Evolutionary conservation across 2,888 invertebrate genomes (phyloP), one percentile per base, ranked within the genome.

Genomic region (Hirtodrosophila confusa): DNA sequence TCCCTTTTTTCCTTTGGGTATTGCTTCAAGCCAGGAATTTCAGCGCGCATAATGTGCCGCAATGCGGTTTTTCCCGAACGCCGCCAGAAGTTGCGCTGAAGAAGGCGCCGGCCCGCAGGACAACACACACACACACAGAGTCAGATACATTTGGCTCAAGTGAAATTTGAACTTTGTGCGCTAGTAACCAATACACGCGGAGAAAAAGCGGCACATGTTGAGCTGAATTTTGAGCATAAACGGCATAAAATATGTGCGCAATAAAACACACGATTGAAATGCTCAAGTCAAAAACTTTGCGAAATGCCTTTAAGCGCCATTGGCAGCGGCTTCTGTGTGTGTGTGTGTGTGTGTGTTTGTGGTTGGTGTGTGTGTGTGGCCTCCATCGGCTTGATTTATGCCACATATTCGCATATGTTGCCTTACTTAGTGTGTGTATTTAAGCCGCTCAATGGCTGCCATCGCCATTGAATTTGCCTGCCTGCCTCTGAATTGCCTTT

Each of bases 11-110:
- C 61, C 56, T 47, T 78, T 47, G 71, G 75, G 58, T 62, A 53
- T 85, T 76, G 79, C 79, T 64, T 72, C 24, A 72, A 72, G 57
- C 50, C 73, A 74, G 83, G 83, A 79, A 82, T 87, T 84, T 76
- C 61, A 66, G 62, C 74, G 88, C 85, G 86, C 86, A 88, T 88
- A 88, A 89, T 88, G 80, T 88, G 88, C 88, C 88, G 88, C 88
- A 88, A 71, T 88, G 88, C 88, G 89, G 88, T 70, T 87, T 85
- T 88, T 89, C 65, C 79, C 63, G 63, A 83, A 64, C 77, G 51
- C 56, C 54, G 73, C 67, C 75, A 78, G 68, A 65, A 80, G 71
- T 82, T 69, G 68, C 61, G 51, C 48, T 58, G 76, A 63, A 80
- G 78, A 78, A 75, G 66, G 67, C 54, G 62, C 58, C 65, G 39